Conservation (phyloP, 2,113 vertebrate genomes). For the Prinia subflava region DNA sequence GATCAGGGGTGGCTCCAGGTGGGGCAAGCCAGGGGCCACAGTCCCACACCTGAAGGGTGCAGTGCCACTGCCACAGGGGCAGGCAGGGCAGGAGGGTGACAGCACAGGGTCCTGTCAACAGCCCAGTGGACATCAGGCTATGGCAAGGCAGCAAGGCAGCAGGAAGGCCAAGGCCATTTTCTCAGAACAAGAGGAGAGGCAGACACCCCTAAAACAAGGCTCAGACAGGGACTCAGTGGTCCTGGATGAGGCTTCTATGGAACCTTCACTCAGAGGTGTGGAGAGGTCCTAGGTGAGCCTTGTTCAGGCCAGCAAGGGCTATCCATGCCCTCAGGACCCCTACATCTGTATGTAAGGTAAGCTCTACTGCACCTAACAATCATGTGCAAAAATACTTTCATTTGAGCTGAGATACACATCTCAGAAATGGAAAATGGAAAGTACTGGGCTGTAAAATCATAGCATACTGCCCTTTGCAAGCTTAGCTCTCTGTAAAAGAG, state of each 20-base stretch:
- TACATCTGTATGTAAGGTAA: not conserved
- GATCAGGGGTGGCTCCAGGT: not conserved
- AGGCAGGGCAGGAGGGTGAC: not conserved
- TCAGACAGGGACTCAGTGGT: not conserved
- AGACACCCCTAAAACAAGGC: not conserved
- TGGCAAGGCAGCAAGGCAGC: not conserved
- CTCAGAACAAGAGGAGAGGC: not conserved
- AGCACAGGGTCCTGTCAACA: not conserved
- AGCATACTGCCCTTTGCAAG: not conserved
- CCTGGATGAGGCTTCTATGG: not conserved
- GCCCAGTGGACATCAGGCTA: not conserved
- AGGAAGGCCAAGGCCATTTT: not conserved
- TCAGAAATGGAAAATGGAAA: constrained; percentile 16
- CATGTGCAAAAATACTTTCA: not conserved
- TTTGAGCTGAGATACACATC: not conserved
- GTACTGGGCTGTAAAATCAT: constrained; percentile 29
- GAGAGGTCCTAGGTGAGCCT: not conserved
- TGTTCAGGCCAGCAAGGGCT: not conserved
- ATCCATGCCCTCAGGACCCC: not conserved
- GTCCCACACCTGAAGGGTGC: not conserved
- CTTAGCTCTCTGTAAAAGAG: not conserved
- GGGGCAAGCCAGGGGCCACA: rapidly evolving
- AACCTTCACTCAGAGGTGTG: not conserved
- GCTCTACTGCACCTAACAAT: not conserved
- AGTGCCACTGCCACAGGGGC: not conserved